A percentile compares a stretch with the other conserved stretches of the same genome.
These are phyloP conservation scores for Monoplex corrugatus DNA, from an alignment of 2,888 invertebrate species.

Conservation along the genomic window DNA sequence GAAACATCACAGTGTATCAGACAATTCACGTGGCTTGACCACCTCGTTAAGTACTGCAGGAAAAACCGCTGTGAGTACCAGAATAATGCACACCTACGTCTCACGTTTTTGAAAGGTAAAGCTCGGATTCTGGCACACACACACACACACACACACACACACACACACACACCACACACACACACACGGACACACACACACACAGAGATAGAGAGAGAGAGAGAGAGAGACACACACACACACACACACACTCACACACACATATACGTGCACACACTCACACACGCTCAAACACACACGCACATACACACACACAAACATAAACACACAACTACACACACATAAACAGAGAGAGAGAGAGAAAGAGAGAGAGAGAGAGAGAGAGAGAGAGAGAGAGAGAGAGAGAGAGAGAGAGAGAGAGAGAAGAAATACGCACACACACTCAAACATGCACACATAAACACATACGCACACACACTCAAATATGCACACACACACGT, in stretches of 20 bases:
- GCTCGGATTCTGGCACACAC: background rate
- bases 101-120: no score
- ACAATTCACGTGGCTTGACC: no score
- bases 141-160: background rate
- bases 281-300: background rate
- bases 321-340: background rate
- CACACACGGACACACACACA: background rate
- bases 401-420: slow-evolving; percentile 8
- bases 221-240: background rate
- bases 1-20: no score
- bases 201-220: slow-evolving; percentile 19
- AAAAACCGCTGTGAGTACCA: no score
- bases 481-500: background rate
- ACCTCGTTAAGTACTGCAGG: no score
- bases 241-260: background rate
- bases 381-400: background rate
- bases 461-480: background rate
- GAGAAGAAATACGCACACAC: background rate
- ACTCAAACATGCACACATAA: background rate
- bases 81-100: no score
- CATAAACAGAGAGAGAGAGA: background rate
- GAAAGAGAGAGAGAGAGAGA: background rate
- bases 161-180: background rate
- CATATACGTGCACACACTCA: background rate
- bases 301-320: background rate